Evolutionary conservation across 2,113 vertebrate species (phyloP), one percentile per base, ranked within the genome.

Genomic region (Engraulis encrasicolus): DNA sequence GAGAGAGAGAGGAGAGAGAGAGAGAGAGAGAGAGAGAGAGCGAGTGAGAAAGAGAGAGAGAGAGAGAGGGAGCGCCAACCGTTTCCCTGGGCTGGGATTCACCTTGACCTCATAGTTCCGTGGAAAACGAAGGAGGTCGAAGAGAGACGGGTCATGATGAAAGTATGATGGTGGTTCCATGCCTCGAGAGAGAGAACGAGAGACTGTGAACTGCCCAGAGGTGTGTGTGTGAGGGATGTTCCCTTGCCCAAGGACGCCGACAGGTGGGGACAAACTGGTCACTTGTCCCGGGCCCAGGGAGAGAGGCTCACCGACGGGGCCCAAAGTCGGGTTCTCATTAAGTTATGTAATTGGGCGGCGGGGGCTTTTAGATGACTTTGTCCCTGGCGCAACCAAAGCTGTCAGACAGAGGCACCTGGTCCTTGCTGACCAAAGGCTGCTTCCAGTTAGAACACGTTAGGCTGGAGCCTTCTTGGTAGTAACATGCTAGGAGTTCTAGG

Each of bases 51-150:
- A 4, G 89, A n/a, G n/a, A n/a, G n/a, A n/a, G n/a, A n/a, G n/a
- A n/a, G n/a, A n/a, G n/a, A n/a, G n/a, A n/a, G n/a, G n/a, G n/a
- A n/a, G n/a, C n/a, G n/a, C n/a, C 91, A 88, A 90, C 78, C 83
- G 81, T 66, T 90, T 91, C 92, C 82, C 88, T 52, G 83, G 54
- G 81, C 71, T 49, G 52, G 88, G 87, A 87, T 85, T 92, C 90
- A 92, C 88, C 81, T 49, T 85, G 86, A 84, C 83, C 86, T 89
- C 54, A 61, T 78, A 77, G 85, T 89, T 83, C 82, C 81, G 84
- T 86, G 83, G 89, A 48, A 85, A 31, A 85, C n/a, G 85, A 82
- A 45, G 82, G 27, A 71, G 61, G 61, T 71, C 61, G 61, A 34
- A 78, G 82, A 88, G 71, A 82, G 80, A 84, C 84, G 74, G 89